These are phyloP conservation scores for Ameiurus melas DNA, from an alignment of 2,113 vertebrate species.

Conservation along the genomic window DNA sequence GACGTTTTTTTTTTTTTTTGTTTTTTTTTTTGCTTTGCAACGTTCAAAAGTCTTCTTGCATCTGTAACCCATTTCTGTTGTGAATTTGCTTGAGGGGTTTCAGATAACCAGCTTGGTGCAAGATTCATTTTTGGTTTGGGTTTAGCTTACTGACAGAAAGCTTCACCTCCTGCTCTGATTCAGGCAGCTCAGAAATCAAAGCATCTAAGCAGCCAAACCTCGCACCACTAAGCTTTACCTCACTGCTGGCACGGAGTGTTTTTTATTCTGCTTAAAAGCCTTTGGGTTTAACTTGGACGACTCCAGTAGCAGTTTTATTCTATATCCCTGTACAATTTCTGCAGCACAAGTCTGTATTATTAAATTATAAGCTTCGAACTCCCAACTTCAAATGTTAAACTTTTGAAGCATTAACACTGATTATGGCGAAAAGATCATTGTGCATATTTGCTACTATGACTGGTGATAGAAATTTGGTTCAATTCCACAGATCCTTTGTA, in stretches of 20 bases:
- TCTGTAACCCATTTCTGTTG: slow-evolving; percentile 7
- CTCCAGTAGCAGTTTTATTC: background rate
- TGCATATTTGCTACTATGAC: background rate
- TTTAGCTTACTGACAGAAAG: slow-evolving; percentile 24
- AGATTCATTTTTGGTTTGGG: slow-evolving; percentile 23
- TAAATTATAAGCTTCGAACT: background rate
- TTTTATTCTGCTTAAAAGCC: slow-evolving; percentile 17
- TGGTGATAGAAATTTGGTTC: background rate
- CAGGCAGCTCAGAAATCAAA: slow-evolving; percentile 24
- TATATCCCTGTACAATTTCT: background rate
- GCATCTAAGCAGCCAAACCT: slow-evolving; percentile 21
- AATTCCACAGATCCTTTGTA: background rate
- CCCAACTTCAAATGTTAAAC: background rate
- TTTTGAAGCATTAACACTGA: background rate
- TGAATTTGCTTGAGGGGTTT: slow-evolving; percentile 34
- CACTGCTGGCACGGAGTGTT: background rate
- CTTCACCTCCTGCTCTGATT: slow-evolving; percentile 25
- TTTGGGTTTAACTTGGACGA: slow-evolving; percentile 5
- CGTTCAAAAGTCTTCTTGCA: slow-evolving; percentile 13
- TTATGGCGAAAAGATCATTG: background rate
- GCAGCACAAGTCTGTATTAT: background rate
- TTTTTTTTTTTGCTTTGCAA: background rate
- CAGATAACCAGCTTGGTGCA: slow-evolving; percentile 5
- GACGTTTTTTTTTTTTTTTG: background rate
- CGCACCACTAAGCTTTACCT: slow-evolving; percentile 13